Percentiles rank a stretch among this genome's conserved stretches.
Conservation (phyloP, 2,888 invertebrate species). For the Conops quadrifasciatus region DNA sequence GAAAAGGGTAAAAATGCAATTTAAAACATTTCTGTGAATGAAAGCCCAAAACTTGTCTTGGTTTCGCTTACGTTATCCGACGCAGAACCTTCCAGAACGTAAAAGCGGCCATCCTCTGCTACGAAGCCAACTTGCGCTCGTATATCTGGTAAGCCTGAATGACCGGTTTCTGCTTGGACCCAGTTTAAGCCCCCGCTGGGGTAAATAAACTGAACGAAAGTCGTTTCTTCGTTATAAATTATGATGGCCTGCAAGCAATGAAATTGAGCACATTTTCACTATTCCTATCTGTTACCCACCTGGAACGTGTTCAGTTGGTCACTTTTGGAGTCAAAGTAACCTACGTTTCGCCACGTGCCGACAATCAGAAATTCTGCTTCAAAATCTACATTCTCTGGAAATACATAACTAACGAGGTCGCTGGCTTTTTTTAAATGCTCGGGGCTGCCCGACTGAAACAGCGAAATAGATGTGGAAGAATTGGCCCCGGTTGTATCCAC, state of each 20-base stretch:
- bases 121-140: constrained; percentile 94
- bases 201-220: constrained; percentile 88
- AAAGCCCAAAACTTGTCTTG: constrained; percentile 40
- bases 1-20: background rate
- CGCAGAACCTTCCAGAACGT: constrained; percentile 85
- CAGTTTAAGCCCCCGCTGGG: constrained; percentile 90
- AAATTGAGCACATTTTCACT: background rate
- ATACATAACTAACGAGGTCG: constrained; percentile 76
- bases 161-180: constrained; percentile 82
- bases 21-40: constrained; percentile 11
- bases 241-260: constrained; percentile 50
- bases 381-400: constrained; percentile 77
- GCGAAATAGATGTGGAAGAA: constrained; percentile 76
- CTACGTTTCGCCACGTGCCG: constrained; percentile 90
- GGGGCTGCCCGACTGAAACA: constrained; percentile 73
- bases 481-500: constrained; percentile 75
- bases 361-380: constrained; percentile 82
- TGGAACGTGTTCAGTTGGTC: constrained; percentile 91
- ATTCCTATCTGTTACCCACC: constrained; percentile 64
- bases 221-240: constrained; percentile 67
- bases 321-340: constrained; percentile 71
- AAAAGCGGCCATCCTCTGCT: constrained; percentile 80
- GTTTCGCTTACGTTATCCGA: constrained; percentile 77
- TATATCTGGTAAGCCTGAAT: constrained; percentile 84
- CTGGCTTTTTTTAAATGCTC: constrained; percentile 74